A percentile compares a stretch with the other conserved stretches of the same genome.
Evolutionary conservation across 2,113 vertebrate species (phyloP).

Genomic region (Pelvicachromis taeniatus): DNA sequence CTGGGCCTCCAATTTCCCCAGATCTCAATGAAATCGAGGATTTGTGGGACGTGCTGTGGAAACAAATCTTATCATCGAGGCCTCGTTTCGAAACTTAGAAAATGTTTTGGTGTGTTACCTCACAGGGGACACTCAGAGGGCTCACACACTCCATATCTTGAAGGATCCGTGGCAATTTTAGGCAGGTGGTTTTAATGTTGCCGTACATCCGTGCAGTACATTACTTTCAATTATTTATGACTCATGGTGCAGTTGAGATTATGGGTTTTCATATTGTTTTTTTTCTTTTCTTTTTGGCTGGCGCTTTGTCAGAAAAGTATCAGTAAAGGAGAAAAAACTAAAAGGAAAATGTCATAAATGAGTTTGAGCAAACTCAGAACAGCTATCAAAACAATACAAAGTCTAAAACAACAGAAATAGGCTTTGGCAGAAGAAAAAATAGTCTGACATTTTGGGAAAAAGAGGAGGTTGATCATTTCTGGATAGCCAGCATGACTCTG

Average conservation of each 20-base stretch:
- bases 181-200: not conserved
- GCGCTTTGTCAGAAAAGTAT: not conserved
- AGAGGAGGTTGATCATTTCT: not conserved
- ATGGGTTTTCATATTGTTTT: not conserved
- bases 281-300: not conserved
- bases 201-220: not conserved
- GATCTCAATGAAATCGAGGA: not conserved
- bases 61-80: not conserved
- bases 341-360: not conserved
- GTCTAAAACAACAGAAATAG: not conserved
- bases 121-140: not conserved
- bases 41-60: not conserved
- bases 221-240: not conserved
- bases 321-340: not conserved
- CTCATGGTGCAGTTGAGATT: not conserved
- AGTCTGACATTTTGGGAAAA: not conserved
- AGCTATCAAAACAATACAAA: not conserved
- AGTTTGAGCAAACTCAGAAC: not conserved
- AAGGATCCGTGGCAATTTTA: not conserved
- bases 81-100: not conserved
- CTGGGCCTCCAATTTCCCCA: not conserved
- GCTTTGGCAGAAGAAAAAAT: not conserved
- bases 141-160: not conserved
- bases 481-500: not conserved
- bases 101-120: not conserved